phyloP scores from a whole-genome alignment of 2,888 invertebrate species.

The Apodemia hepburni region DNA sequence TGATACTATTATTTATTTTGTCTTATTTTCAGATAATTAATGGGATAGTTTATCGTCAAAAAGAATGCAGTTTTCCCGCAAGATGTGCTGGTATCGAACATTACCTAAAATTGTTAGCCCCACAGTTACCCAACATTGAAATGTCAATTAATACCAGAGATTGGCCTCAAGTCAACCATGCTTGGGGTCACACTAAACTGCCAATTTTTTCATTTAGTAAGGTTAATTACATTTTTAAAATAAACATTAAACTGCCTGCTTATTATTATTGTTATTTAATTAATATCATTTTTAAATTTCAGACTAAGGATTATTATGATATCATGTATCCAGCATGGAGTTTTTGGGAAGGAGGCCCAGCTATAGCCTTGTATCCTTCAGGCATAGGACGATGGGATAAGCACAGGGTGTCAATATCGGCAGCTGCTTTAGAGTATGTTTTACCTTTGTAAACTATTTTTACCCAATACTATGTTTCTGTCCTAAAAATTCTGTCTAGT shows the following conservation, averaged over 20 bases:
- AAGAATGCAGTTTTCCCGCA: conserved; percentile 94
- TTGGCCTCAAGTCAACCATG: conserved; percentile 91
- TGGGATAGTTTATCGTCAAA: conserved; percentile 89
- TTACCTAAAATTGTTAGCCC: conserved; percentile 86
- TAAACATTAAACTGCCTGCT: neutral
- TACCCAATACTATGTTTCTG: neutral
- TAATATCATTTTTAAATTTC: conserved; percentile 27
- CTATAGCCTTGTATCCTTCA: conserved; percentile 94
- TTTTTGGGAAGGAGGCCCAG: conserved; percentile 99
- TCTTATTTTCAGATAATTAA: conserved; percentile 90
- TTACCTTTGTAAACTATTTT: neutral
- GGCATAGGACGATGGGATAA: conserved; percentile 97
- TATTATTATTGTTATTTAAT: conserved; percentile 1
- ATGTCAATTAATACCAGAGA: conserved; percentile 94
- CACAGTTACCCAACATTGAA: conserved; percentile 90
- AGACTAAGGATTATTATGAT: conserved; percentile 89
- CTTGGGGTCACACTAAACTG: conserved; percentile 79
- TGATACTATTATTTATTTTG: neutral
- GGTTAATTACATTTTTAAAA: conserved; percentile 53
- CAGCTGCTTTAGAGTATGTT: conserved; percentile 78
- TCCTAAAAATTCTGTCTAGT: too few relatives aligned
- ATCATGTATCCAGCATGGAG: conserved; percentile 98
- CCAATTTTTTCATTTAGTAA: conserved; percentile 98
- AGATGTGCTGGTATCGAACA: conserved; percentile 95
- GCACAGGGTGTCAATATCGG: conserved; percentile 85